Evolutionary conservation across 2,888 invertebrate species (phyloP), one percentile per base, ranked within the genome.

Genomic region (Gari tellinella): DNA sequence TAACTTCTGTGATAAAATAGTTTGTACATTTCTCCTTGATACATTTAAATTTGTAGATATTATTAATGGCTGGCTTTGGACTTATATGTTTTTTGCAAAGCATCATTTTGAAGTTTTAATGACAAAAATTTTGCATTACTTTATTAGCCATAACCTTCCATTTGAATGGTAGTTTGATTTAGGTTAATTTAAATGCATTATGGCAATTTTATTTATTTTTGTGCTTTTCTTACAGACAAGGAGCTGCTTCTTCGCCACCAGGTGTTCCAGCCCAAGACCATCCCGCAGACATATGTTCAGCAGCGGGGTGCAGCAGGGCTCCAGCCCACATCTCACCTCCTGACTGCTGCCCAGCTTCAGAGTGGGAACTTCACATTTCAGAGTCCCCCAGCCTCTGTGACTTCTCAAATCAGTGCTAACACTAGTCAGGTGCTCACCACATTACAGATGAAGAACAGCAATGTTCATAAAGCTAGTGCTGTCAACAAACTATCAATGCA

Each of bases 401-500:
- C 68, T 26, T 65, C 66, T 56, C 74, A 75, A 52, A 79, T 75
- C 21, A 69, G 65, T 61, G 72, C 68, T 52, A 70, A 72, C 55
- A 51, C 76, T 56, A 80, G 82, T 72, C 80, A 80, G 65, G 68
- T 83, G 51, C 74, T 83, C 40, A 75, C 85, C 17, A 73, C 77
- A 45, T 69, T 88, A 10, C 86, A 85, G 61, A 77, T 84, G 43
- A 85, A 83, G 62, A 82, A 83, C 49, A 78, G 73, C 55, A 70
- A 72, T 61, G 70, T 83, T 55, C 66, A 81, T 56, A 80, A 82
- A 51, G 68, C 84, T 41, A 73, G 72, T 17, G 61, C 76, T n/a
- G 72, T 77, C 2, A 85, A 84, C 45, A 86, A 87, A 63, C 62
- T 88, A 45, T 80, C 85, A 25, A 76, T 88, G 75, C 86, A 86